Percentiles rank a stretch among this genome's conserved stretches.
These are phyloP conservation scores for Euura lappo DNA, from an alignment of 1,140 invertebrate genomes.

Conservation along the genomic window DNA sequence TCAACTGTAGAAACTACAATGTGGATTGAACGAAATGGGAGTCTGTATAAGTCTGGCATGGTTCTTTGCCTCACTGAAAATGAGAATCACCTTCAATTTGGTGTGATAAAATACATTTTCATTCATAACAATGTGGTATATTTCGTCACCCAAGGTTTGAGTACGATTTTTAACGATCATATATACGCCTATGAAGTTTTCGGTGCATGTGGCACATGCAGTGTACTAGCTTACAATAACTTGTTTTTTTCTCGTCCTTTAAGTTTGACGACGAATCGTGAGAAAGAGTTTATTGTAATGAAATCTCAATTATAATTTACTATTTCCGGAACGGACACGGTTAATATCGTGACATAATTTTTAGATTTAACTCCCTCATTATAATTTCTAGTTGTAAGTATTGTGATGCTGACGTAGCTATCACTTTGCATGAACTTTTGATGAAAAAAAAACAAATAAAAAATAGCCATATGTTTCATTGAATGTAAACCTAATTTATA, in stretches of 20 bases:
- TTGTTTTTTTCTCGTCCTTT: slow-evolving; percentile 20
- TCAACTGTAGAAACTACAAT: neutral
- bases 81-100: slow-evolving; percentile 18
- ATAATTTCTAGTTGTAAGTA: no score
- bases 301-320: slow-evolving; percentile 11
- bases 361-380: no score
- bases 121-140: slow-evolving; percentile 11
- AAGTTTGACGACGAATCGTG: slow-evolving; percentile 15
- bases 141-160: slow-evolving; percentile 17
- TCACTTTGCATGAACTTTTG: no score
- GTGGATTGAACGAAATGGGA: slow-evolving; percentile 24
- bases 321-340: no score
- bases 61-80: slow-evolving; percentile 15
- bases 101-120: slow-evolving; percentile 22
- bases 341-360: no score
- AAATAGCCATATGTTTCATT: no score
- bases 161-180: slow-evolving; percentile 17
- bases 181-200: slow-evolving; percentile 20
- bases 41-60: slow-evolving; percentile 21
- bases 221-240: slow-evolving; percentile 15
- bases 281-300: slow-evolving; percentile 21
- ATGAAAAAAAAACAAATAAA: no score
- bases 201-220: slow-evolving; percentile 10
- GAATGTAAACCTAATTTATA: no score
- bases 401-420: no score